A percentile compares a stretch with the other conserved stretches of the same genome.
These are phyloP conservation scores for Catonia carolina DNA, from an alignment of 2,888 invertebrate species.

Conservation along the genomic window DNA sequence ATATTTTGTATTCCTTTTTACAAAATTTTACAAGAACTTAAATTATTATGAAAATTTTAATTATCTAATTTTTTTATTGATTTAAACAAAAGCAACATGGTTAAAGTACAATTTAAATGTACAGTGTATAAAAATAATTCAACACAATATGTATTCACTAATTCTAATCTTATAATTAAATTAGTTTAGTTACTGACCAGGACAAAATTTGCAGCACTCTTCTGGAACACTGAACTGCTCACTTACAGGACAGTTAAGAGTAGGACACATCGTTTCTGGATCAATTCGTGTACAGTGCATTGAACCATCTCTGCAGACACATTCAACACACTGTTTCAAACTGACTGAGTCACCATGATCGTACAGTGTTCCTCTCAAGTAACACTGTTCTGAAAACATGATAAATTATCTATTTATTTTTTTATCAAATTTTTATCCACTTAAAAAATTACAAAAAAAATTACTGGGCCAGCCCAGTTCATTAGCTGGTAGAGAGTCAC, in stretches of 20 bases:
- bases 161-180: too few relatives aligned
- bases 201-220: slow-evolving; percentile 86
- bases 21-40: too few relatives aligned
- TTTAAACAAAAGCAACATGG: too few relatives aligned
- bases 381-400: slow-evolving; percentile 59
- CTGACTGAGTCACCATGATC: slow-evolving; percentile 74
- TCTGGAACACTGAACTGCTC: slow-evolving; percentile 76
- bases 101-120: too few relatives aligned
- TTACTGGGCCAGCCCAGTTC: too few relatives aligned
- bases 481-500: too few relatives aligned
- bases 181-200: slow-evolving; percentile 50
- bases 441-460: background rate
- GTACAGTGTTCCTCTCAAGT: slow-evolving; percentile 58
- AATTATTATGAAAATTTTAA: too few relatives aligned
- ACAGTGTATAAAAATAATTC: too few relatives aligned
- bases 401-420: too few relatives aligned
- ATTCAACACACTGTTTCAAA: slow-evolving; percentile 70
- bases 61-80: too few relatives aligned
- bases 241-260: slow-evolving; percentile 65
- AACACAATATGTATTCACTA: too few relatives aligned
- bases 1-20: too few relatives aligned
- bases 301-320: slow-evolving; percentile 74
- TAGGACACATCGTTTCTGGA: slow-evolving; percentile 67
- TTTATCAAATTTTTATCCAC: background rate
- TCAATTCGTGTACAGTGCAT: slow-evolving; percentile 70